phyloP scores from a whole-genome alignment of 2,797 vertebrate species.

The Leucoraja ocellata region DNA sequence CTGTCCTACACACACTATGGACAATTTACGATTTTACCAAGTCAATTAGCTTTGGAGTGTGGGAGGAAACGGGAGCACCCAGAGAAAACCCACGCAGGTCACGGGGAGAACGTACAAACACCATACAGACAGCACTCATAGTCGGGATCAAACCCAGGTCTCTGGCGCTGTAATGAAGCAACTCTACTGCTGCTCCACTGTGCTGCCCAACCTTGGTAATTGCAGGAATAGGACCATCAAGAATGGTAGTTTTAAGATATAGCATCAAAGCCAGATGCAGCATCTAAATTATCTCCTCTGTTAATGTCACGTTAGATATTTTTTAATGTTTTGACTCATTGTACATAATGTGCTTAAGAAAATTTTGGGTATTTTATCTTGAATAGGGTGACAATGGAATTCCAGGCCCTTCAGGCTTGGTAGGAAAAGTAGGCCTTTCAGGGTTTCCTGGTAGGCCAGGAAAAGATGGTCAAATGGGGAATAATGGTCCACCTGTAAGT shows the following conservation, averaged over 20 bases:
- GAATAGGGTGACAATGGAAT: conserved; percentile 50
- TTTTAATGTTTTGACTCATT: not conserved
- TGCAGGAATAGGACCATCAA: not conserved
- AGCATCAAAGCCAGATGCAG: not conserved
- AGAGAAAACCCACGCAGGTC: too few species aligned
- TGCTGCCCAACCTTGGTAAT: not conserved
- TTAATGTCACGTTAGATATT: not conserved
- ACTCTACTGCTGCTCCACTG: too few species aligned
- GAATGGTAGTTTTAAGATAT: not conserved
- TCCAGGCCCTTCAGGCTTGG: conserved; percentile 53
- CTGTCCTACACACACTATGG: too few species aligned
- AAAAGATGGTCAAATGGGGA: conserved; percentile 43
- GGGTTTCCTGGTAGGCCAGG: conserved; percentile 53
- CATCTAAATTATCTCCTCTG: not conserved
- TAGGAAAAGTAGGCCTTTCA: conserved; percentile 52
- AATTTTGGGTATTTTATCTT: not conserved
- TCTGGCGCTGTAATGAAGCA: too few species aligned
- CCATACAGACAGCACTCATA: too few species aligned
- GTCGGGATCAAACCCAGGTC: too few species aligned
- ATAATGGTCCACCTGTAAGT: conserved; percentile 56
- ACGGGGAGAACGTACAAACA: too few species aligned
- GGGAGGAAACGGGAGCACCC: too few species aligned
- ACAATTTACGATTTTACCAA: too few species aligned
- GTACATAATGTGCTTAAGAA: not conserved
- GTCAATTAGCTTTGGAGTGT: too few species aligned